phyloP scores from a whole-genome alignment of 2,113 vertebrate species.

The Calypte anna region DNA sequence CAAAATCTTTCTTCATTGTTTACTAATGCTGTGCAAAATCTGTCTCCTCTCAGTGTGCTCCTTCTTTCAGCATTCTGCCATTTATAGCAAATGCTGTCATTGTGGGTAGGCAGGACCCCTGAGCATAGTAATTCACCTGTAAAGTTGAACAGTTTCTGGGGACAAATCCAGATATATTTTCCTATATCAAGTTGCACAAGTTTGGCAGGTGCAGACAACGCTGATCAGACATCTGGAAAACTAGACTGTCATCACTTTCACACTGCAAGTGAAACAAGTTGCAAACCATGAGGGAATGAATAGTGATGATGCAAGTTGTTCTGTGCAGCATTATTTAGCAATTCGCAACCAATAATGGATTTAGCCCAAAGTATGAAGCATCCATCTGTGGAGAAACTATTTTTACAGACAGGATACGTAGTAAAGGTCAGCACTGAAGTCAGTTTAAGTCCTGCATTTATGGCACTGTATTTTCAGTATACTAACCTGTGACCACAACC shows the following conservation, averaged over 20 bases:
- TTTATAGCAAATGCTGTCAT: background rate
- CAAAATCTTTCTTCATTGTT: background rate
- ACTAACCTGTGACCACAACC: background rate
- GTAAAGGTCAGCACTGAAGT: background rate
- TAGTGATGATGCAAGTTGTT: background rate
- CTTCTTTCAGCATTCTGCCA: background rate
- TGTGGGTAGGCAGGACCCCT: background rate
- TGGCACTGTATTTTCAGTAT: background rate
- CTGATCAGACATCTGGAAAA: background rate
- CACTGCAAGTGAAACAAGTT: background rate
- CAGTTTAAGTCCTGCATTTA: background rate
- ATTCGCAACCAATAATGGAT: background rate
- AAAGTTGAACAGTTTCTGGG: background rate
- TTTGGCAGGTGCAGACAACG: background rate
- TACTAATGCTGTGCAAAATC: background rate
- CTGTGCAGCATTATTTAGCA: background rate
- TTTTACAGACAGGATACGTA: background rate
- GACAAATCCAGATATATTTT: background rate
- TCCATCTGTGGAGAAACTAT: background rate
- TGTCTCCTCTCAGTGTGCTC: background rate
- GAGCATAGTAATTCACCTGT: background rate
- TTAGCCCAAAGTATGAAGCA: background rate
- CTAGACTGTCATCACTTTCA: background rate
- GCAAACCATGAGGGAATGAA: conserved; percentile 3
- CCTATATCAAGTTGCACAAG: background rate